Base-by-base conservation (phyloP, 2,113 vertebrate genomes). In the Nesospiza acunhae region DNA sequence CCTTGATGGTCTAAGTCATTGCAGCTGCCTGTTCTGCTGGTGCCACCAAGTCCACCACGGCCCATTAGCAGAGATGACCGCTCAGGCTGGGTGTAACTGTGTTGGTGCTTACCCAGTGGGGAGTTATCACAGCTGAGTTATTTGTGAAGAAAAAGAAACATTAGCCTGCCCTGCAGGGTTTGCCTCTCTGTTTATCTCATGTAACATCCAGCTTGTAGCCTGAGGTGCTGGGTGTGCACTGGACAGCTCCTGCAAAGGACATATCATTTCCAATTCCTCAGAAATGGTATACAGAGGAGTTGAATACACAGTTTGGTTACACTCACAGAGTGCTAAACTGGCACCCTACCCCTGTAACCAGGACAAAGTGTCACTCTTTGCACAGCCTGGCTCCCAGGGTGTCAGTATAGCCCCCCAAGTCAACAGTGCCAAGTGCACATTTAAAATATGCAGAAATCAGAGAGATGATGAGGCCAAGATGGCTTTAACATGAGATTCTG, bases 381-480 rank as follows among this genome's bases (percentile, higher is more conserved):
- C 67, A 82, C 72, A 42, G 53, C 47, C 52, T 17, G 44, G 41
- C 47, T 56, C 49, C 68, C 44, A 44, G 35, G 46, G 39, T 13
- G 9, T 50, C 58, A 89, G 49, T 37, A 16, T 0, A 6, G 44
- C 26, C 58, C 41, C 62, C 33, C 8, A 53, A 86, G 89, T n/a
- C 52, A 76, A 33, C 39, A 64, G 49, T 12, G 13, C 56, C 74
- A 93, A 85, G 14, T 5, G 39, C 80, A 77, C 41, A 24, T 72
- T 95, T 82, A 96, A 93, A 91, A 96, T 74, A 80, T 59, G 62
- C 42, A 91, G 58, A 90, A 97, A 89, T 92, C 31, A 88, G 42
- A 60, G 83, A 27, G 46, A 66, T 16, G 17, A 84, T 52, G 69
- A 95, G 60, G 89, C 84, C 60, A 83, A 37, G 84, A 92, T 28